These are phyloP conservation scores for Rhopalosiphum padi DNA, from an alignment of 1,140 invertebrate genomes.

Conservation along the genomic window DNA sequence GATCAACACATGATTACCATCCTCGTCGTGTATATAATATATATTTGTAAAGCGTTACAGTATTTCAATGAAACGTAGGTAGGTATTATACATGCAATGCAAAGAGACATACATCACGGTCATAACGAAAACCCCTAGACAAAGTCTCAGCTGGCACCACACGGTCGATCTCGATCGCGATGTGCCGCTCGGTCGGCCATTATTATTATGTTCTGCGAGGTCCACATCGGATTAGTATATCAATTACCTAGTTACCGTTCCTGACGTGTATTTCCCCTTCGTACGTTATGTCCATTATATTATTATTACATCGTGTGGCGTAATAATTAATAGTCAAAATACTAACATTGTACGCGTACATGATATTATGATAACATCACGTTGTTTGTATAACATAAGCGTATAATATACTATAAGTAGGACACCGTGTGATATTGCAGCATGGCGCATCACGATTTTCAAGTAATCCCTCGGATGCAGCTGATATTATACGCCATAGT, in stretches of 20 bases:
- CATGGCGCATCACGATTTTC: not conserved
- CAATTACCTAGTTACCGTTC: not conserved
- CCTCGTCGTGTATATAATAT: not conserved
- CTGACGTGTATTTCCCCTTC: not conserved
- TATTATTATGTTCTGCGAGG: not conserved
- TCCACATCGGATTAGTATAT: not conserved
- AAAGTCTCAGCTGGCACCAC: not conserved
- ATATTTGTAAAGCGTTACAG: not conserved
- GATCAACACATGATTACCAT: not conserved
- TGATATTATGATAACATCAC: not conserved
- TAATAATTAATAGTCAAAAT: slow-evolving; percentile 1
- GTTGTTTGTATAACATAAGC: not conserved
- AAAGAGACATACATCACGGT: not conserved
- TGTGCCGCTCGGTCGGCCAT: not conserved
- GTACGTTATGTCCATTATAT: not conserved
- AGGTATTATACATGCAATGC: not conserved
- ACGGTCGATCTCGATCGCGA: not conserved
- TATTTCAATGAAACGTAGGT: not conserved
- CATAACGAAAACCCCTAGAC: not conserved
- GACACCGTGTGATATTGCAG: not conserved
- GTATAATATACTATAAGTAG: not conserved
- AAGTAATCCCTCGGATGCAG: not conserved
- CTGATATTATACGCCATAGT: not conserved
- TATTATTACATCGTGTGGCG: not conserved
- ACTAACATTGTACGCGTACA: not conserved